Evolutionary conservation across 2,888 invertebrate genomes (phyloP), one percentile per base, ranked within the genome.

Genomic region (Hirtodrosophila alboralis): DNA sequence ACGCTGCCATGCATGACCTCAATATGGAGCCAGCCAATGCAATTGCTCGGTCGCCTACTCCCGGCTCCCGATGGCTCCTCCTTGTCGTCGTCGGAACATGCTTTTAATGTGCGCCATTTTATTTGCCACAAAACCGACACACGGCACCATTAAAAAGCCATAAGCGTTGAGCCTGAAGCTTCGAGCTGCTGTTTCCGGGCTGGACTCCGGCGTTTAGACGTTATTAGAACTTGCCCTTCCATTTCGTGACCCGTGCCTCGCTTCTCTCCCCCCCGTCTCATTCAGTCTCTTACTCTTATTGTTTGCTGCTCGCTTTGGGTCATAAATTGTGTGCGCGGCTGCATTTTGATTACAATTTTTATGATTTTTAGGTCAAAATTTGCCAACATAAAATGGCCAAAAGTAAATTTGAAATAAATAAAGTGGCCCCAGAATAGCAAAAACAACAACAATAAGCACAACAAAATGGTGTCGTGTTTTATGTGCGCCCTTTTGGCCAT

Each of bases 331-430:
- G 69, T 60, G 65, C 57, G 58, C 49, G 33, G 56, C 77, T 62
- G 78, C 58, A 70, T 80, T 78, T 83, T 78, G 73, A 84, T 86
- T 80, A 76, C 78, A 72, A 75, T 78, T 86, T 86, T 86, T 87
- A 87, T 84, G 86, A 84, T 87, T 78, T 87, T 79, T 84, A 86
- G 86, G 86, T 86, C 86, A 86, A 83, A 86, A 80, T 86, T 84
- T 84, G 79, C 69, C 77, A 79, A 83, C 85, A 79, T 85, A 84
- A 81, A 83, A 84, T 71, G 81, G 81, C 70, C 78, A 76, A 84
- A 80, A 84, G 84, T 80, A 81, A 81, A 84, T 84, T 84, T 79
- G 59, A 81, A 84, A 81, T 84, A 64, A 73, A 81, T 80, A 80
- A 84, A 83, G 57, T 62, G 47, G 51, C 52, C 57, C 37, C 37